A percentile compares a stretch with the other conserved stretches of the same genome.
These are phyloP conservation scores for Tenodera sinensis DNA, from an alignment of 2,888 invertebrate species.

Conservation along the genomic window DNA sequence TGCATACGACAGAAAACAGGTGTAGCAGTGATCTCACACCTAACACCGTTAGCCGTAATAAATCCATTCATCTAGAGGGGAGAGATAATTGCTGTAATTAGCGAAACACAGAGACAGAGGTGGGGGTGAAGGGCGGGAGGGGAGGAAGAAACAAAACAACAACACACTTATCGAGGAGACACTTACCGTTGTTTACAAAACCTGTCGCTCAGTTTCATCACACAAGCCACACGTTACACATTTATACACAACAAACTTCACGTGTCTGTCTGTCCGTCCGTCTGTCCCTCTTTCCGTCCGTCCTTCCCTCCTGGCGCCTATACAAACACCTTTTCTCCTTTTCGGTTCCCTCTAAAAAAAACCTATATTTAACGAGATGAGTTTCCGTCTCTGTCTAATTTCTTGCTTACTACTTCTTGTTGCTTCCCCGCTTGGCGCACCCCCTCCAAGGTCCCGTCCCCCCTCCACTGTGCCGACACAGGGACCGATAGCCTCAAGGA, in stretches of 20 bases:
- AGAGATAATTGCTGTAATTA: background rate
- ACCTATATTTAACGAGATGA: background rate
- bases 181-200: conserved; percentile 19
- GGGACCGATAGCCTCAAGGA: conserved; percentile 4
- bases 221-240: conserved; percentile 9
- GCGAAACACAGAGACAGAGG: background rate
- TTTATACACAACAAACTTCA: background rate
- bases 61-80: background rate
- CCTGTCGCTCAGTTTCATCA: conserved; percentile 15
- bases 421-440: background rate
- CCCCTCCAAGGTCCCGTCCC: background rate
- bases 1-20: background rate
- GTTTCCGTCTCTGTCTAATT: background rate
- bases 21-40: background rate
- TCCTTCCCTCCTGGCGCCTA: background rate
- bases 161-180: background rate
- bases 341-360: background rate
- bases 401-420: background rate
- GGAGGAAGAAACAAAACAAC: background rate
- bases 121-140: background rate
- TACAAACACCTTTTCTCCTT: background rate
- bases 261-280: conserved; percentile 3
- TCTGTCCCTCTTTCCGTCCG: conserved; percentile 1
- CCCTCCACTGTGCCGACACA: background rate
- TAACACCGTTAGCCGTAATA: background rate